These are phyloP conservation scores for Neostethus bicornis DNA, from an alignment of 2,797 vertebrate species.

Conservation along the genomic window DNA sequence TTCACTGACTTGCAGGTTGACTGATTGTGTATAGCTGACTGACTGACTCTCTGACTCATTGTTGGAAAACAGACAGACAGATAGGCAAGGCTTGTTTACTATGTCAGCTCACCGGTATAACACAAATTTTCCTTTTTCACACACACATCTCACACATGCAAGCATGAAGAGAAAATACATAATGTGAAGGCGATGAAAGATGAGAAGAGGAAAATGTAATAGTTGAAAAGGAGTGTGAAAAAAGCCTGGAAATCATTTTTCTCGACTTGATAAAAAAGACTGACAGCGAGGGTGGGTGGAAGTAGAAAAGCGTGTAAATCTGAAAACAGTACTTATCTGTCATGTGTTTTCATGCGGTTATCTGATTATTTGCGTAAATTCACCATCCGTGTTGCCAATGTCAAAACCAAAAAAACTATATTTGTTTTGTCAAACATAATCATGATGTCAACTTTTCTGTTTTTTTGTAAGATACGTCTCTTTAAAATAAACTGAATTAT, in stretches of 20 bases:
- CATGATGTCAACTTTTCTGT: background rate
- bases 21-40: conserved; percentile 71
- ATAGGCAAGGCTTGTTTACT: conserved; percentile 73
- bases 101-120: conserved; percentile 65
- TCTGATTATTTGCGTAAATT: conserved; percentile 24
- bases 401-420: background rate
- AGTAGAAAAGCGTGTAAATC: conserved; percentile 17
- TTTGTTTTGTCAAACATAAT: background rate
- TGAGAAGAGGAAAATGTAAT: conserved; percentile 36
- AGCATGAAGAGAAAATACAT: conserved; percentile 13
- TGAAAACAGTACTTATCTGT: conserved; percentile 39
- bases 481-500: background rate
- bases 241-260: conserved; percentile 29
- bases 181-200: conserved; percentile 39
- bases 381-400: background rate
- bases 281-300: conserved; percentile 10
- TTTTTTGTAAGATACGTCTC: background rate
- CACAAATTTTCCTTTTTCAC: conserved; percentile 50
- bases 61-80: conserved; percentile 72
- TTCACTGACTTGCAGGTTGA: conserved; percentile 78
- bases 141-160: conserved; percentile 14
- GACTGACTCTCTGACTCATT: conserved; percentile 76
- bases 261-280: conserved; percentile 31
- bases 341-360: conserved; percentile 18
- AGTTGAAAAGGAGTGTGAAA: conserved; percentile 12